phyloP scores from a whole-genome alignment of 2,888 invertebrate species.

The Vandiemenella viatica region DNA sequence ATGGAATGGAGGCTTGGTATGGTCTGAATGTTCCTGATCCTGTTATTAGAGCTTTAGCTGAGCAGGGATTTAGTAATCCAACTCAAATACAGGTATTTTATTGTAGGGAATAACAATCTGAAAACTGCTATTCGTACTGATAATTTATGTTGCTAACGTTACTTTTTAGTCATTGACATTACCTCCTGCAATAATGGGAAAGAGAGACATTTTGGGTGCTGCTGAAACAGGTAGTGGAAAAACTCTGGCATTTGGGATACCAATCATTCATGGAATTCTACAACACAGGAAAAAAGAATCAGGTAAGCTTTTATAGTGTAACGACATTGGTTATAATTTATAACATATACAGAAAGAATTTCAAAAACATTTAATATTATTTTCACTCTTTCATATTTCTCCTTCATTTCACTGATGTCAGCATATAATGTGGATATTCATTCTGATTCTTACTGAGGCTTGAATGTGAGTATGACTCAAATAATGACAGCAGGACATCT shows the following conservation, averaged over 20 bases:
- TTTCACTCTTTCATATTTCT: too few species aligned
- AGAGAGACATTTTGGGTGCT: constrained; percentile 89
- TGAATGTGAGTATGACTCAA: too few species aligned
- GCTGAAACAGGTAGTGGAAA: constrained; percentile 99
- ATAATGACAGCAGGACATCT: too few species aligned
- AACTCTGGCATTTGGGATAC: constrained; percentile 93
- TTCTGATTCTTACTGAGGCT: too few species aligned
- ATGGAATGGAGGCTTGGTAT: constrained; percentile 46
- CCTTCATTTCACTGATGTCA: too few species aligned
- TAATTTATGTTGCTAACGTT: constrained; percentile 1
- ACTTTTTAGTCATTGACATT: constrained; percentile 40
- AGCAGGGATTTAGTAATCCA: constrained; percentile 63
- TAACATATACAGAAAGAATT: neutral
- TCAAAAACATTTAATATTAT: too few species aligned
- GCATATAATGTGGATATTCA: too few species aligned
- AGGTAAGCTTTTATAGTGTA: constrained; percentile 1
- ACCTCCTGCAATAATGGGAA: constrained; percentile 71
- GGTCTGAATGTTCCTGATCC: constrained; percentile 49
- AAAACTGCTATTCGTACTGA: neutral
- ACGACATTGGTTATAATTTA: neutral
- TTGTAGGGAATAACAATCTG: neutral
- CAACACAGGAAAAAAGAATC: constrained; percentile 40
- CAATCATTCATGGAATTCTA: constrained; percentile 75
- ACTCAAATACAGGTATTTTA: constrained; percentile 64
- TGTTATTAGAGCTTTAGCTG: constrained; percentile 57